phyloP scores from a whole-genome alignment of 1,140 invertebrate species.

The Drosophila ironensis region DNA sequence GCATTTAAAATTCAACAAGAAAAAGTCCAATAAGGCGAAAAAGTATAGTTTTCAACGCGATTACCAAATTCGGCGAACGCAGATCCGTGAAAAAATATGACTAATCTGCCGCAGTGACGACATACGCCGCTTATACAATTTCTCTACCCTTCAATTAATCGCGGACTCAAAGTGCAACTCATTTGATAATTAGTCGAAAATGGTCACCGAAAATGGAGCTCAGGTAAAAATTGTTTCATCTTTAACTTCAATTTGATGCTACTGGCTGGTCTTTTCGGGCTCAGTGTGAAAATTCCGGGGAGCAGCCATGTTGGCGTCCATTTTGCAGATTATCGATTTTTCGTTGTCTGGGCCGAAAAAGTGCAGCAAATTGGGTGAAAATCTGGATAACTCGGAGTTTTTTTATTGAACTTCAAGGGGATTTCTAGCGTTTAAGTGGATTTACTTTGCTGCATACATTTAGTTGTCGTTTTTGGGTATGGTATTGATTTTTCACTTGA shows the following conservation, averaged over 20 bases:
- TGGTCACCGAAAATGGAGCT: constrained; percentile 82
- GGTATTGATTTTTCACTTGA: constrained; percentile 60
- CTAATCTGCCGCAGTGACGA: constrained; percentile 77
- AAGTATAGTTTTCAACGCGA: constrained; percentile 16
- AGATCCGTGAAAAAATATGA: constrained; percentile 62
- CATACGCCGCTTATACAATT: constrained; percentile 79
- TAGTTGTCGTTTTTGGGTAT: constrained; percentile 2
- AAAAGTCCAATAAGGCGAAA: constrained; percentile 11
- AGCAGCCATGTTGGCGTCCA: constrained; percentile 81
- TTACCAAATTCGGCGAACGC: too few species aligned
- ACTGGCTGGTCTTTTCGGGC: constrained; percentile 20
- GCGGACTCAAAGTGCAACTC: constrained; percentile 14
- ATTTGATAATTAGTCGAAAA: constrained; percentile 50
- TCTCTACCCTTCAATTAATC: constrained; percentile 65
- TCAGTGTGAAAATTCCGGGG: constrained; percentile 24
- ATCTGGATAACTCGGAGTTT: not conserved
- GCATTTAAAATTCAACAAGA: constrained; percentile 69
- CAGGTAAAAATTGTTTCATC: constrained; percentile 62
- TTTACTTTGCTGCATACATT: not conserved
- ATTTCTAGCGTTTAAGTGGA: not conserved
- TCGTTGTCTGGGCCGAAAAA: constrained; percentile 61
- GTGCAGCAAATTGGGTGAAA: constrained; percentile 29
- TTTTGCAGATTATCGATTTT: constrained; percentile 79
- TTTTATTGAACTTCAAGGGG: not conserved
- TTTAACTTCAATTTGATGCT: constrained; percentile 15